Base-by-base conservation (phyloP, 2,797 vertebrate species). In the Sarcophilus harrisii region DNA sequence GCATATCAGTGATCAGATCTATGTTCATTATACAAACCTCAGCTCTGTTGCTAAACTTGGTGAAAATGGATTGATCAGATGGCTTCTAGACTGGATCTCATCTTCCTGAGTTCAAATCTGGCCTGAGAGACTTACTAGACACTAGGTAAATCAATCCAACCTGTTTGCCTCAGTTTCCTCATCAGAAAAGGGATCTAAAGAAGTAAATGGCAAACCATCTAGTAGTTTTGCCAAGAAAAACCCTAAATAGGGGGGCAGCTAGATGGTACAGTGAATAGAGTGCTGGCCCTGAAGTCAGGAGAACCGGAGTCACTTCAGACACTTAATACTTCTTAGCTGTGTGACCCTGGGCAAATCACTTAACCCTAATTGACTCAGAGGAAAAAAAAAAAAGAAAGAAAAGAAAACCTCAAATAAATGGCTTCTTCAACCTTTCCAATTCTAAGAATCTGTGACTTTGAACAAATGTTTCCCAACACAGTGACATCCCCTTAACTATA, bases 161-260 rank as follows among this genome's bases (percentile, higher is more conserved):
- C n/a, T 81, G n/a, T 24, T 38, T 81, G n/a, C n/a, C n/a, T 81
- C 66, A 21, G n/a, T 38, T 81, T 81, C n/a, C n/a, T 81, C 6
- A 45, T 38, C 66, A 21, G 66, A 38, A 81, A 38, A 81, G 24
- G 9, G n/a, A 81, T n/a, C 66, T 81, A 2, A n/a, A 81, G n/a
- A 81, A 38, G n/a, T n/a, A 81, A 81, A 81, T 45, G n/a, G n/a
- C n/a, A 81, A 81, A 81, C 8, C 30, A 24, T 38, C n/a, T 8
- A 81, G 16, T 94, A 95, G 52, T 91, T 89, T 16, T 89, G 58
- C 90, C 13, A 89, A 90, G 96, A 91, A 58, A n/a, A 21, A 14
- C 94, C 59, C 93, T 32, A 93, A 91, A 93, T 73, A 55, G 96
- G 93, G 52, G 52, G 52, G 52, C 52, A 52, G 52, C 52, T 52